These are phyloP conservation scores for Carterocephalus palaemon DNA, from an alignment of 2,888 invertebrate genomes.

Conservation along the genomic window DNA sequence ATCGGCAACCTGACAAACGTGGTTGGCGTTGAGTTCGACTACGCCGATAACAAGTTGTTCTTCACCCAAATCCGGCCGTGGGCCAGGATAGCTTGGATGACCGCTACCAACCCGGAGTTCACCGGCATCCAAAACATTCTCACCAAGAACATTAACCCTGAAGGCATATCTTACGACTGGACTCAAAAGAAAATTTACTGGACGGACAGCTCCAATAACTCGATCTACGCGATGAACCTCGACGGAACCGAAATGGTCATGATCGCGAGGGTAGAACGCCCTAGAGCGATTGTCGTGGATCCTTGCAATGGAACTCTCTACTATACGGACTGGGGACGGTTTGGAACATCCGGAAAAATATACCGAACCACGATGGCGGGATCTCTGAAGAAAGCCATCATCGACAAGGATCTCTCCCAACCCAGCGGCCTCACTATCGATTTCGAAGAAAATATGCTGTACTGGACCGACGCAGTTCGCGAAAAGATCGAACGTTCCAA, in stretches of 20 bases:
- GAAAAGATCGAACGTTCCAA: conserved; percentile 97
- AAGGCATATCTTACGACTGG: conserved; percentile 98
- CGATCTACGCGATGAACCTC: conserved; percentile 96
- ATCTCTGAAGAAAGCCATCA: conserved; percentile 90
- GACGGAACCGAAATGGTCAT: conserved; percentile 92
- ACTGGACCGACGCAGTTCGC: conserved; percentile 98
- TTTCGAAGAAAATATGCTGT: conserved; percentile 93
- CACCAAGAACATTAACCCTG: conserved; percentile 91
- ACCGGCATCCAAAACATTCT: conserved; percentile 83
- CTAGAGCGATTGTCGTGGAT: conserved; percentile 96
- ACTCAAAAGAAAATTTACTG: conserved; percentile 98
- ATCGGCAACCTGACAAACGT: conserved; percentile 93
- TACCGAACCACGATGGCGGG: conserved; percentile 98
- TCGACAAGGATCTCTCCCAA: conserved; percentile 94
- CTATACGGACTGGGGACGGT: conserved; percentile 97
- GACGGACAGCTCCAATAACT: conserved; percentile 97
- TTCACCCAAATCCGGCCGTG: conserved; percentile 96
- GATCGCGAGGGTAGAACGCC: conserved; percentile 95
- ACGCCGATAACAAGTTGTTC: conserved; percentile 89
- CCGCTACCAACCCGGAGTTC: conserved; percentile 83
- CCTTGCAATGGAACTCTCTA: conserved; percentile 97
- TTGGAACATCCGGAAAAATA: conserved; percentile 95
- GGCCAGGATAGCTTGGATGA: conserved; percentile 91
- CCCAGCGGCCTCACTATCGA: conserved; percentile 98
- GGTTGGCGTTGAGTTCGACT: conserved; percentile 97